Conservation (phyloP, 2,113 vertebrate species). For the Neolamprologus devosi region DNA sequence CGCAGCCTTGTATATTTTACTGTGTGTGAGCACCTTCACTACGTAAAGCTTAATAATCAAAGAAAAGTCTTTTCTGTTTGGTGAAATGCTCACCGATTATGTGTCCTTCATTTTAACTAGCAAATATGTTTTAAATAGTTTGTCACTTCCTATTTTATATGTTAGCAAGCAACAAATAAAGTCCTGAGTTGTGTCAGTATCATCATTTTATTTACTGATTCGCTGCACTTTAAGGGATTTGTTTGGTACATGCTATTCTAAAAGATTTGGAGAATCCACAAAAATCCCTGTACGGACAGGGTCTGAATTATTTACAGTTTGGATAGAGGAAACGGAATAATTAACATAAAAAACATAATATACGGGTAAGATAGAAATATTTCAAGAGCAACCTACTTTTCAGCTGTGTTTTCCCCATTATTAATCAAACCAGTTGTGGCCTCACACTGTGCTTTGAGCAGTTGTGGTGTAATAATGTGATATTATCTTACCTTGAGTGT, state of each 20-base stretch:
- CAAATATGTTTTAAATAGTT: background rate
- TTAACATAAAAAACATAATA: background rate
- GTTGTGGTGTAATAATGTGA: background rate
- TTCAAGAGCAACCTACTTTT: background rate
- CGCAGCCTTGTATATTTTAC: background rate
- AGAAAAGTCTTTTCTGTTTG: background rate
- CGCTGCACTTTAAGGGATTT: background rate
- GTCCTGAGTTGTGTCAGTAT: background rate
- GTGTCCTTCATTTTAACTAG: background rate
- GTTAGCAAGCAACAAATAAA: background rate
- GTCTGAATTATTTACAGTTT: background rate
- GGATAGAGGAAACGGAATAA: background rate
- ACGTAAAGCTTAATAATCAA: background rate
- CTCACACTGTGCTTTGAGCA: background rate
- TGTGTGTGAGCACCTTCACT: background rate
- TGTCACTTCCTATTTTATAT: background rate
- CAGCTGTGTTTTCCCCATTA: background rate
- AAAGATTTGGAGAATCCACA: background rate
- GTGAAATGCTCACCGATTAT: background rate
- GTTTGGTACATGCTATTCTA: background rate
- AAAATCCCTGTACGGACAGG: background rate
- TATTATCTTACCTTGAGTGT: conserved; percentile 73
- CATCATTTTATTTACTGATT: background rate
- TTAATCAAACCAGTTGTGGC: background rate
- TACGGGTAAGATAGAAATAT: background rate